Conservation (phyloP, 2,113 vertebrate genomes). For the Sceloporus tristichus region DNA sequence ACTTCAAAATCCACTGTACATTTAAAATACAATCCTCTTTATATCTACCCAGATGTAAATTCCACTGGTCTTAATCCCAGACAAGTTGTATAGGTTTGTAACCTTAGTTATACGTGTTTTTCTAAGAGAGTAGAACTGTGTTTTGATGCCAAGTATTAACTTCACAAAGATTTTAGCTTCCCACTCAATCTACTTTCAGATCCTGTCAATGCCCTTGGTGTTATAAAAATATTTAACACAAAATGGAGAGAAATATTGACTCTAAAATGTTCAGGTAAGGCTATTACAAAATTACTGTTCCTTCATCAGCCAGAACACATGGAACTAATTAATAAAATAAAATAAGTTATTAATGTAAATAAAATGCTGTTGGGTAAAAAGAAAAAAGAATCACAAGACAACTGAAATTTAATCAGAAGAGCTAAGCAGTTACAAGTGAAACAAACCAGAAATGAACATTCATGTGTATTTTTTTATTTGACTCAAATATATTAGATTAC, state of each 20-base stretch:
- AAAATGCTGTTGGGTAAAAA: background rate
- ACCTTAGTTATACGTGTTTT: background rate
- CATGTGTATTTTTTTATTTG: constrained; percentile 2
- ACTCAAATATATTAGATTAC: background rate
- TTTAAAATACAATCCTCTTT: background rate
- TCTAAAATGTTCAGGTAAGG: background rate
- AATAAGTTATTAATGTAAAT: background rate
- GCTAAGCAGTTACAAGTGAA: background rate
- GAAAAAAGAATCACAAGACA: background rate
- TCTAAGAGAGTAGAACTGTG: background rate
- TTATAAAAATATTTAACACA: background rate
- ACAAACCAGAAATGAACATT: background rate
- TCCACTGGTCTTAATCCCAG: background rate
- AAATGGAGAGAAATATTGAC: background rate
- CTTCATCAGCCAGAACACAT: background rate
- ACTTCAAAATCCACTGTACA: background rate
- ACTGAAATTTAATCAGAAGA: background rate
- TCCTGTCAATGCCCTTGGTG: background rate
- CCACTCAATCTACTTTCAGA: background rate
- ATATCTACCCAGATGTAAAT: background rate
- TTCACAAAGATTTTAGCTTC: constrained; percentile 23
- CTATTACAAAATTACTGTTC: background rate
- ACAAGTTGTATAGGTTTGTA: background rate
- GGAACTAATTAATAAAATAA: background rate
- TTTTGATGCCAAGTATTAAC: background rate